Evolutionary conservation across 2,797 vertebrate species (phyloP).

Genomic region (Phyllotis vaccarum): DNA sequence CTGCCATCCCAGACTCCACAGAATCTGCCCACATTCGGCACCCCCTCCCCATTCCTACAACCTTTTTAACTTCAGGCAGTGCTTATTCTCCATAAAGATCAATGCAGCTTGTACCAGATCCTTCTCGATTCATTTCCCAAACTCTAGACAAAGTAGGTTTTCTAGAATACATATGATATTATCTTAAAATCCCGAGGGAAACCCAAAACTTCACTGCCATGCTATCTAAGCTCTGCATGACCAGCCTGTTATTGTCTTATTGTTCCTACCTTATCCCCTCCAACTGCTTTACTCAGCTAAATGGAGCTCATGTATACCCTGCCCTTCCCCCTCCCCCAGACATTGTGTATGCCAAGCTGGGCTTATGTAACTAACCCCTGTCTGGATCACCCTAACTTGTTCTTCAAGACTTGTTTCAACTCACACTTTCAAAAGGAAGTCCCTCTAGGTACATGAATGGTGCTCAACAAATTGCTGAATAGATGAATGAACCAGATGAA

Average conservation of each 20-base stretch:
- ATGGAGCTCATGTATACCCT: background rate
- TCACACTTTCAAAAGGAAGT: slow-evolving; percentile 15
- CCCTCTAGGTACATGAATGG: background rate
- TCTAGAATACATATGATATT: background rate
- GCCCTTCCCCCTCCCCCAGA: too few relatives aligned
- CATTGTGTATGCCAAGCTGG: background rate
- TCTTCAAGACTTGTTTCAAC: slow-evolving; percentile 29
- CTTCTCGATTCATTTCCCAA: background rate
- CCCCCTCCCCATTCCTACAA: background rate
- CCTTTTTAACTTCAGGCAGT: background rate
- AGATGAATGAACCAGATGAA: slow-evolving; percentile 40
- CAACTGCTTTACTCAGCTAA: background rate
- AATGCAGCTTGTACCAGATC: background rate
- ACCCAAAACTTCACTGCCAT: background rate
- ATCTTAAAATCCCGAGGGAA: background rate
- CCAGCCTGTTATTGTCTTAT: too few relatives aligned
- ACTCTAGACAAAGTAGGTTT: background rate
- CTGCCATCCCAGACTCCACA: fast-evolving
- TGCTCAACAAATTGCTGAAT: slow-evolving; percentile 6
- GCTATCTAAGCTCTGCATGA: background rate
- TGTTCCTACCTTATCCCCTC: background rate
- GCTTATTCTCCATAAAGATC: background rate
- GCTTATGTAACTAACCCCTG: background rate
- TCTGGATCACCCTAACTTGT: background rate
- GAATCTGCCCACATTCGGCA: background rate